Evolutionary conservation across 2,113 vertebrate species (phyloP), one percentile per base, ranked within the genome.

Genomic region (Galeopterus variegatus): DNA sequence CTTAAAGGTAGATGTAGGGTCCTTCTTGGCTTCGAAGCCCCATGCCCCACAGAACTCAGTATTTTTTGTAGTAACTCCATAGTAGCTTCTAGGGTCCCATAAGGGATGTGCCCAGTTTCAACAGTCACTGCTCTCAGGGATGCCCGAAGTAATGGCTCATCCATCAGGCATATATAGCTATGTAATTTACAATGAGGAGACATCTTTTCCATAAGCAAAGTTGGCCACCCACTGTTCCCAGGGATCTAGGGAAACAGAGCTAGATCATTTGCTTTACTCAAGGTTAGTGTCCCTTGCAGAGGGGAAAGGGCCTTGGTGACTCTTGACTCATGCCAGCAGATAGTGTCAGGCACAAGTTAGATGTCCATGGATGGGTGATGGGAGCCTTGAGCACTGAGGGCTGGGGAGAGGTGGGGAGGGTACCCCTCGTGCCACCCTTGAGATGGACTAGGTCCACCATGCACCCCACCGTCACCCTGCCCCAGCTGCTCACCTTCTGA

Each of bases 401-500:
- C 56, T 24, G 12, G 50, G 50, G 26, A 23, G 15, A 48, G 48
- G 69, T 0, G 2, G 19, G 17, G n/a, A 19, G 28, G 6, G 9
- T 14, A 23, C 26, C 12, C 52, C 36, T 60, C 9, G 10, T 12
- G 24, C 56, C 58, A 65, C 24, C 41, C 14, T 79, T 23, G 4
- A 14, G 73, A 58, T 18, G 86, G 48, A 45, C 4, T 0, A 15
- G 65, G 17, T 19, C 8, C 28, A 8, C 33, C 11, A 0, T 0
- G 5, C 1, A 5, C 1, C 0, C 2, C 19, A 15, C 0, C 12
- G 1, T 54, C 3, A 0, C 0, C 2, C 19, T 15, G 0, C 12
- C 1, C 60, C 3, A 0, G 4, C 0, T 13, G 0, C 93, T 95
- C 96, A 99, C 99, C 98, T 98, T 99, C 95, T 99, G 83, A 1